phyloP scores from a whole-genome alignment of 1,140 invertebrate species.

The Zaprionus africanus region DNA sequence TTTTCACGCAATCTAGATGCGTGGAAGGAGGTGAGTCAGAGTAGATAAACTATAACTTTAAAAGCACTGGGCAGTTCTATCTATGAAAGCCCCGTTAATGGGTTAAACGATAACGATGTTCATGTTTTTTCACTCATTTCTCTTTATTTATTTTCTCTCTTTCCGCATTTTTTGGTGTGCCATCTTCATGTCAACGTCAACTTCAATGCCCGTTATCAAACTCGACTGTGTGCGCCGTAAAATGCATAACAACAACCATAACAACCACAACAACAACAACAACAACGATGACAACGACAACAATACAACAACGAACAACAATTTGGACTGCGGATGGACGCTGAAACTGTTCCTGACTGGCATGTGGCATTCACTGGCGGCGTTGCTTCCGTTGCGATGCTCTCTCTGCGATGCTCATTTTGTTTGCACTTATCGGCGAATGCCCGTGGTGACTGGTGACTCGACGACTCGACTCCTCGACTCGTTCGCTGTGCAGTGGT shows the following conservation, averaged over 20 bases:
- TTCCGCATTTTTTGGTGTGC: conserved; percentile 48
- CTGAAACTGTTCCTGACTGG: conserved; percentile 72
- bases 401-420: conserved; percentile 62
- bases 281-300: conserved; percentile 22
- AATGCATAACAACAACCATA: conserved; percentile 66
- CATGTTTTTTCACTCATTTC: conserved; percentile 41
- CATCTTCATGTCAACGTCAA: conserved; percentile 74
- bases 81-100: neutral
- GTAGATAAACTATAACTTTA: neutral
- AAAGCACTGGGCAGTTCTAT: neutral
- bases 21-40: conserved; percentile 88
- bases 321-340: conserved; percentile 55
- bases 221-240: conserved; percentile 58
- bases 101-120: conserved; percentile 47
- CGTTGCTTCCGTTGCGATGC: conserved; percentile 67
- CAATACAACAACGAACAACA: conserved; percentile 48
- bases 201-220: conserved; percentile 73
- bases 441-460: conserved; percentile 62
- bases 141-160: conserved; percentile 32
- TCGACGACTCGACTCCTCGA: neutral
- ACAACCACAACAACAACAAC: conserved; percentile 38
- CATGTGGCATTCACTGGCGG: conserved; percentile 76
- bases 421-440: conserved; percentile 78
- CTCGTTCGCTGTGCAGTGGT: conserved; percentile 88
- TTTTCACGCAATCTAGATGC: conserved; percentile 86